These are phyloP conservation scores for Malurus splendens DNA, from an alignment of 2,797 vertebrate species.

Conservation along the genomic window DNA sequence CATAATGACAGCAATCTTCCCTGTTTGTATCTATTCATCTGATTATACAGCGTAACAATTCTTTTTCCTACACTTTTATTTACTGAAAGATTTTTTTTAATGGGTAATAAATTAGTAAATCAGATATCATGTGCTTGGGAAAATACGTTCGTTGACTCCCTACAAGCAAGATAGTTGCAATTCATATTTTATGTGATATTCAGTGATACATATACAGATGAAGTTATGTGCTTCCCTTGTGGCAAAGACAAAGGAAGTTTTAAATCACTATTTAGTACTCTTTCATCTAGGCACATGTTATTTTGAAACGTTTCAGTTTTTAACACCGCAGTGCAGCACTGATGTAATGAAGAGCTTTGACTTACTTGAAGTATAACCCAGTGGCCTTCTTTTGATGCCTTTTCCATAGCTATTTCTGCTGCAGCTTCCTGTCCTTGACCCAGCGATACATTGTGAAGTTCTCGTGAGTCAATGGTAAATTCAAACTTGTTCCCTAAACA, in stretches of 20 bases:
- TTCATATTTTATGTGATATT: constrained; percentile 58
- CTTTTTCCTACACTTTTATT: constrained; percentile 74
- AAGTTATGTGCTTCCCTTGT: constrained; percentile 42
- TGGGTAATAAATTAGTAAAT: constrained; percentile 76
- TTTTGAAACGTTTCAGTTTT: constrained; percentile 66
- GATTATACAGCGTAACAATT: constrained; percentile 73
- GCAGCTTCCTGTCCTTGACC: constrained; percentile 85
- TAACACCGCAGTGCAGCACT: constrained; percentile 51
- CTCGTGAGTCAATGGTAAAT: constrained; percentile 84
- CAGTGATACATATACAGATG: not conserved
- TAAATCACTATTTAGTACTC: constrained; percentile 66
- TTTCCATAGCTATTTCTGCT: constrained; percentile 81
- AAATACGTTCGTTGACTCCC: constrained; percentile 64
- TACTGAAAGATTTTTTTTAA: constrained; percentile 68
- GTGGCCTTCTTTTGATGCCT: constrained; percentile 85
- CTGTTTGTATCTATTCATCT: constrained; percentile 74
- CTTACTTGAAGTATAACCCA: constrained; percentile 88
- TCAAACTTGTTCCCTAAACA: constrained; percentile 78
- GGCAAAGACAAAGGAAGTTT: constrained; percentile 64
- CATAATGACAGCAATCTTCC: constrained; percentile 77
- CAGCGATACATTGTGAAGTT: constrained; percentile 81
- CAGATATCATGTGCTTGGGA: constrained; percentile 64
- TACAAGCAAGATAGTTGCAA: constrained; percentile 32
- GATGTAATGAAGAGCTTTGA: constrained; percentile 61
- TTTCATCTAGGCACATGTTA: constrained; percentile 67